A percentile compares a stretch with the other conserved stretches of the same genome.
Evolutionary conservation across 1,140 invertebrate genomes (phyloP).

Genomic region (Gonioctena quinquepunctata): DNA sequence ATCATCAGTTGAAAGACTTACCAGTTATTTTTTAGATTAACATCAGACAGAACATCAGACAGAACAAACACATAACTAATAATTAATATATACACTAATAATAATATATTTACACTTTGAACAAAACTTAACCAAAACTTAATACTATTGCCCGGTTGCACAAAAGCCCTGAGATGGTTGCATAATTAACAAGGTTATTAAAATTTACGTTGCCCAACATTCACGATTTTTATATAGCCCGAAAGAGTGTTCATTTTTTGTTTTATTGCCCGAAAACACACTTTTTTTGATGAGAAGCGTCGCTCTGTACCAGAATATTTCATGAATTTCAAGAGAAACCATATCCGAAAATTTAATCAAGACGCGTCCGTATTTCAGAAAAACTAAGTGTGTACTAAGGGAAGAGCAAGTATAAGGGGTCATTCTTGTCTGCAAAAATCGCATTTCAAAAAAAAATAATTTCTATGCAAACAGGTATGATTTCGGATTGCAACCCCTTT

Average conservation of each 20-base stretch:
- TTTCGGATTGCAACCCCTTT: conserved; percentile 23
- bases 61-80: too few relatives aligned
- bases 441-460: conserved; percentile 35
- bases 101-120: neutral
- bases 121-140: conserved; percentile 2
- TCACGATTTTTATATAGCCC: conserved; percentile 5
- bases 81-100: neutral
- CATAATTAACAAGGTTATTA: neutral
- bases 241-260: conserved; percentile 1
- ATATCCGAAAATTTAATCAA: conserved; percentile 28
- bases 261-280: conserved; percentile 21
- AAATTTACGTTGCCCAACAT: conserved; percentile 7
- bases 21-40: too few relatives aligned
- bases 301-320: neutral
- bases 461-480: conserved; percentile 42
- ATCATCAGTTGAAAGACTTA: too few relatives aligned
- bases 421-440: conserved; percentile 40
- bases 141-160: conserved; percentile 32
- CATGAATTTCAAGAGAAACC: conserved; percentile 17
- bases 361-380: conserved; percentile 34
- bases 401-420: conserved; percentile 27
- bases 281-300: neutral
- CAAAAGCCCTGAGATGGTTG: conserved; percentile 40
- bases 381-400: conserved; percentile 37
- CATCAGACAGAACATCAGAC: too few relatives aligned